phyloP scores from a whole-genome alignment of 2,113 vertebrate genomes.

The Lichenostomus cassidix region DNA sequence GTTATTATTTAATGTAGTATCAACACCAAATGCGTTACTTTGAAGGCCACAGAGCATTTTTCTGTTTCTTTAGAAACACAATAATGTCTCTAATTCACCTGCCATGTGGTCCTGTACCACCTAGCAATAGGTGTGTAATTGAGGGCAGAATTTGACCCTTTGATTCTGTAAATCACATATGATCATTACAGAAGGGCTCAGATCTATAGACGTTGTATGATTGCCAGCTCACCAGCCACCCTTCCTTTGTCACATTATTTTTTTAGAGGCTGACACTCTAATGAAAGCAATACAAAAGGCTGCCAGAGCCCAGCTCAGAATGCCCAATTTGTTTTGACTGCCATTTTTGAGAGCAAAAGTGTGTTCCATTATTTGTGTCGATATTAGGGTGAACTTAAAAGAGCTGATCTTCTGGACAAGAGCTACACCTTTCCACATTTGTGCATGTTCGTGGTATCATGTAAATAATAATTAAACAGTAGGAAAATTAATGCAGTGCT shows the following conservation, averaged over 20 bases:
- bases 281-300: slow-evolving; percentile 69
- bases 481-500: background rate
- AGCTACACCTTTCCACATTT: background rate
- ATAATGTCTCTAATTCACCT: slow-evolving; percentile 53
- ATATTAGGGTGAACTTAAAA: slow-evolving; percentile 7
- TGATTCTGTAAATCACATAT: slow-evolving; percentile 60
- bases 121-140: slow-evolving; percentile 50
- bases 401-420: background rate
- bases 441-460: background rate
- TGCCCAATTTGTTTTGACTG: slow-evolving; percentile 68
- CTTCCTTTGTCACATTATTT: slow-evolving; percentile 66
- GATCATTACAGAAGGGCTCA: slow-evolving; percentile 57
- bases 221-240: slow-evolving; percentile 62
- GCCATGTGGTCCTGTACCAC: slow-evolving; percentile 29
- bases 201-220: slow-evolving; percentile 50
- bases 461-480: background rate
- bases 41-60: slow-evolving; percentile 1
- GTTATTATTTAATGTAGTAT: slow-evolving; percentile 6
- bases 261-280: slow-evolving; percentile 64
- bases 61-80: slow-evolving; percentile 36
- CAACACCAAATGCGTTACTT: slow-evolving; percentile 24
- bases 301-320: slow-evolving; percentile 63
- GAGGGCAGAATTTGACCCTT: slow-evolving; percentile 67
- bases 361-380: slow-evolving; percentile 30
- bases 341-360: slow-evolving; percentile 58